Conservation (phyloP, 2,888 invertebrate species). For the Linnaemya vulpina region DNA sequence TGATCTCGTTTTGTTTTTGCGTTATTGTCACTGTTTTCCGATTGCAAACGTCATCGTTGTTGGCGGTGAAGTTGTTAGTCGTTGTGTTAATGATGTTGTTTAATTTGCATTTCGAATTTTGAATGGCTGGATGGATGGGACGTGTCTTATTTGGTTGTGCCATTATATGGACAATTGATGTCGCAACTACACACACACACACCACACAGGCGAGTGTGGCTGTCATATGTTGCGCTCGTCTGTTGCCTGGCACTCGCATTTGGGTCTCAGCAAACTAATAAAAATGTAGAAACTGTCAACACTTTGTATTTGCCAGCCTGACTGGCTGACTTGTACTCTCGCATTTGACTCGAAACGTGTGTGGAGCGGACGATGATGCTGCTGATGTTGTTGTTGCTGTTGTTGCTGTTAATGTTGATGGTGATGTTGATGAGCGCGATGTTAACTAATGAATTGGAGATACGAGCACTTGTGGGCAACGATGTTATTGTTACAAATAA, state of each 20-base stretch:
- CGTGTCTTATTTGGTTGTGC: slow-evolving; percentile 43
- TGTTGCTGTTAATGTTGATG: background rate
- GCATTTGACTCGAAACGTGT: slow-evolving; percentile 7
- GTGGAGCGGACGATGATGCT: background rate
- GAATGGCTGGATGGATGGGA: background rate
- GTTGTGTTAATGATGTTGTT: slow-evolving; percentile 56
- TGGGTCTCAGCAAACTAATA: slow-evolving; percentile 22
- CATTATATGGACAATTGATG: slow-evolving; percentile 60
- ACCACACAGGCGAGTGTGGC: background rate
- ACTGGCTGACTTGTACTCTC: background rate
- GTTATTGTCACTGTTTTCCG: background rate
- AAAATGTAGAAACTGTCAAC: slow-evolving; percentile 55
- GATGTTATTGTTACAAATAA: slow-evolving; percentile 41
- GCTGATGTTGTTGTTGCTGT: background rate
- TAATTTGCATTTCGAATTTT: slow-evolving; percentile 53
- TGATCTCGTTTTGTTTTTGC: slow-evolving; percentile 16
- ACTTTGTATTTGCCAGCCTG: slow-evolving; percentile 31
- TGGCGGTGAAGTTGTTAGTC: slow-evolving; percentile 29
- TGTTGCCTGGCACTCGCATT: background rate
- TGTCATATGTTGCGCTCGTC: slow-evolving; percentile 26
- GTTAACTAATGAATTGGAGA: slow-evolving; percentile 43
- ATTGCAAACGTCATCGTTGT: slow-evolving; percentile 15
- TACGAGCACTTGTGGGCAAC: slow-evolving; percentile 5
- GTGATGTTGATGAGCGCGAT: slow-evolving; percentile 6
- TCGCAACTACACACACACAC: background rate